Evolutionary conservation across 2,888 invertebrate genomes (phyloP).

Genomic region (Gymnocheta viridis): DNA sequence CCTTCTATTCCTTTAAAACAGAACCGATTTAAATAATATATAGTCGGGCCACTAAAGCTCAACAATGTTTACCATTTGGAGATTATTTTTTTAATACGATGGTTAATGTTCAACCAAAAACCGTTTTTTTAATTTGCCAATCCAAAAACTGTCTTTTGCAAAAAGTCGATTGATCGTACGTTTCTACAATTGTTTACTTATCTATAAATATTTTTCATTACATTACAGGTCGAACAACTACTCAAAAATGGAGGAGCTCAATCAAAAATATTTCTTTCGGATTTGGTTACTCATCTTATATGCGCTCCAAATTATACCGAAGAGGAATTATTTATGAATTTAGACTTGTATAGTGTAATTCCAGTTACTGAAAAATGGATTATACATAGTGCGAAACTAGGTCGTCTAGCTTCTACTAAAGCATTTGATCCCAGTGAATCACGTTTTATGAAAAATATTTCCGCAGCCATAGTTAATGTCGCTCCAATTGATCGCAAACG

Average conservation of each 20-base stretch:
- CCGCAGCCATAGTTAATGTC: slow-evolving; percentile 90
- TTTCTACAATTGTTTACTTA: neutral
- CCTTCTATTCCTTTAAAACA: no score
- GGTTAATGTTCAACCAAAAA: no score
- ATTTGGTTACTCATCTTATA: slow-evolving; percentile 96
- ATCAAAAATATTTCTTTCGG: slow-evolving; percentile 92
- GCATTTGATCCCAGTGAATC: slow-evolving; percentile 87
- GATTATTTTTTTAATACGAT: no score
- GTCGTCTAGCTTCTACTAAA: slow-evolving; percentile 86
- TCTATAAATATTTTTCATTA: neutral
- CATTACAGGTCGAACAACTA: slow-evolving; percentile 88
- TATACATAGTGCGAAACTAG: slow-evolving; percentile 85
- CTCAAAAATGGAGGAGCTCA: slow-evolving; percentile 94
- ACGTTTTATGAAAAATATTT: slow-evolving; percentile 89
- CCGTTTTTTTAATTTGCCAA: no score
- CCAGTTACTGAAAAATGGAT: slow-evolving; percentile 95
- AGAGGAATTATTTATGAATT: slow-evolving; percentile 93
- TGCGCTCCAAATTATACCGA: slow-evolving; percentile 93
- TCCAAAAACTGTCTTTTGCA: no score
- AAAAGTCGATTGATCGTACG: no score
- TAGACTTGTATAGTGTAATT: slow-evolving; percentile 96
- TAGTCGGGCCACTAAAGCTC: no score
- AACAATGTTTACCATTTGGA: no score
- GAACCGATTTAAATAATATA: no score
- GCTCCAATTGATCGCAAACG: slow-evolving; percentile 88